Evolutionary conservation across 2,888 invertebrate genomes (phyloP).

Genomic region (Ariolimax columbianus): DNA sequence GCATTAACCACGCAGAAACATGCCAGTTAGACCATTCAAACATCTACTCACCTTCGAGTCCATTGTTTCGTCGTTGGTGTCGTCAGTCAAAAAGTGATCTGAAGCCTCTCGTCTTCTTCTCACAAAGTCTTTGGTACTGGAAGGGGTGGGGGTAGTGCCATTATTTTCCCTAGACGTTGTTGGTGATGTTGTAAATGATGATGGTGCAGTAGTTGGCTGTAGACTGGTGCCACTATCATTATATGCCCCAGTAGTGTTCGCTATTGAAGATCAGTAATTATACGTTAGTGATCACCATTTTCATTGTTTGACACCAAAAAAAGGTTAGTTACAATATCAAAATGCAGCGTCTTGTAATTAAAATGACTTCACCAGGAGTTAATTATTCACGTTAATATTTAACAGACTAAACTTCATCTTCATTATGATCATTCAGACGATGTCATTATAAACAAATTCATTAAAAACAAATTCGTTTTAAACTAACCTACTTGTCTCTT

Average conservation of each 20-base stretch:
- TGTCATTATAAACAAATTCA: no score
- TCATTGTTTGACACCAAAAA: not conserved
- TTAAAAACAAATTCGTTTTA: no score
- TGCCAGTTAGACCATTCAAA: no score
- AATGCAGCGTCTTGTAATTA: not conserved
- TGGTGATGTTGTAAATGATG: not conserved
- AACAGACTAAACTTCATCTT: no score
- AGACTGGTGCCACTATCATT: not conserved
- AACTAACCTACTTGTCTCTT: no score
- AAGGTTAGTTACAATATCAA: not conserved
- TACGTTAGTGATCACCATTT: not conserved
- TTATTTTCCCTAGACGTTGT: not conserved
- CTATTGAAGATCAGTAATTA: not conserved
- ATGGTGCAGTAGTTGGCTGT: not conserved
- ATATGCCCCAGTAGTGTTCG: not conserved
- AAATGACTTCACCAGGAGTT: no score
- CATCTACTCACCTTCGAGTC: not conserved
- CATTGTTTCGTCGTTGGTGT: not conserved
- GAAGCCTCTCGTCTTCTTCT: conserved; percentile 6
- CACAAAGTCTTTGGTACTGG: not conserved
- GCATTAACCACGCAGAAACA: no score
- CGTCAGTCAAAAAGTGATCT: not conserved
- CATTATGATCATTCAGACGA: no score
- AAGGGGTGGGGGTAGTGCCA: not conserved
- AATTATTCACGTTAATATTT: no score